A percentile compares a stretch with the other conserved stretches of the same genome.
Evolutionary conservation across 1,140 invertebrate genomes (phyloP).

Genomic region (Drosophila santomea): DNA sequence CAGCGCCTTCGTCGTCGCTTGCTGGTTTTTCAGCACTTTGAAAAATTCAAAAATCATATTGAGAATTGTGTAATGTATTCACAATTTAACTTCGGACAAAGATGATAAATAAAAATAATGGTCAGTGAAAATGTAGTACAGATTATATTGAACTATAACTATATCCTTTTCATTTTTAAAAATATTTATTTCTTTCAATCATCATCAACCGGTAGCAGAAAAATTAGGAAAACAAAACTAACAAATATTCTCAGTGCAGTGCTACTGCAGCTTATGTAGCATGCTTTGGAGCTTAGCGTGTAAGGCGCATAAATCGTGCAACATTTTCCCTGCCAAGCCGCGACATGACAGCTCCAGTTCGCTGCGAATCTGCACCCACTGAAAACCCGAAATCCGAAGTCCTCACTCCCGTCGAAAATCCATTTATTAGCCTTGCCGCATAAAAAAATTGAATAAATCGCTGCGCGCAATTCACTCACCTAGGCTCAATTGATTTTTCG

Average conservation of each 20-base stretch:
- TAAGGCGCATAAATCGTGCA: conserved; percentile 79
- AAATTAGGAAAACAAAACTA: neutral
- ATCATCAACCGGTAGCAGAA: too few species aligned
- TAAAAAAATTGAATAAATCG: conserved; percentile 74
- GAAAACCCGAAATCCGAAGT: conserved; percentile 3
- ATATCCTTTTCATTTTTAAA: too few species aligned
- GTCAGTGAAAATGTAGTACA: too few species aligned
- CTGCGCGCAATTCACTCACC: conserved; percentile 36
- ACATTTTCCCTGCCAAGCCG: conserved; percentile 33
- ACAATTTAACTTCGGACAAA: too few species aligned
- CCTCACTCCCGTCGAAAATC: conserved; percentile 38
- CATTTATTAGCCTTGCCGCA: conserved; percentile 73
- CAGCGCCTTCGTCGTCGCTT: conserved; percentile 26
- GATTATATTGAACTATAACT: too few species aligned
- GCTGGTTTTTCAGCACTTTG: conserved; percentile 11
- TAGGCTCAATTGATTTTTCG: conserved; percentile 72
- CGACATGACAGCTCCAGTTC: conserved; percentile 52
- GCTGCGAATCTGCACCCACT: conserved; percentile 13
- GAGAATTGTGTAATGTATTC: neutral
- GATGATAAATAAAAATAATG: too few species aligned
- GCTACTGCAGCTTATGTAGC: conserved; percentile 73
- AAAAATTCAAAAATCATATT: conserved; percentile 8
- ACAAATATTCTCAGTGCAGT: conserved; percentile 14
- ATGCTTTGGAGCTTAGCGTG: conserved; percentile 78
- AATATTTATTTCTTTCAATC: too few species aligned